A percentile compares a stretch with the other conserved stretches of the same genome.
Evolutionary conservation across 2,888 invertebrate species (phyloP).

Genomic region (Palloptera scutellata): DNA sequence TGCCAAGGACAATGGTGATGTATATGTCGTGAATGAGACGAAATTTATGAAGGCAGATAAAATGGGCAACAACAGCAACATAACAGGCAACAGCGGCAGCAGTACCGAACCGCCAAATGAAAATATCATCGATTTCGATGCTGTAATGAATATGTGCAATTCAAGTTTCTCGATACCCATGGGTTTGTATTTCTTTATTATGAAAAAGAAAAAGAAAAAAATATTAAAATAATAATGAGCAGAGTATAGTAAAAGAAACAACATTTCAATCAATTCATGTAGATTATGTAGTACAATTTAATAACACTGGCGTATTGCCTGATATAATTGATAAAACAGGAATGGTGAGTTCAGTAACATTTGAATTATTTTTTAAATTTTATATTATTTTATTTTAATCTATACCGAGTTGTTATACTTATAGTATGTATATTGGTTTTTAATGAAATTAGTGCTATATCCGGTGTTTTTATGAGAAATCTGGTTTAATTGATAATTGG

Average conservation of each 20-base stretch:
- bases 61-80: background rate
- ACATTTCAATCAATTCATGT: constrained; percentile 18
- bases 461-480: constrained; percentile 67
- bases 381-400: background rate
- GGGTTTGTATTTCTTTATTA: constrained; percentile 64
- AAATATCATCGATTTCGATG: constrained; percentile 57
- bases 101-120: background rate
- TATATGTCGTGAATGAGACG: constrained; percentile 42
- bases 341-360: constrained; percentile 63
- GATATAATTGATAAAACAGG: constrained; percentile 69
- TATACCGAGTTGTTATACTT: too few relatives aligned
- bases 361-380: background rate
- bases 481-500: constrained; percentile 65
- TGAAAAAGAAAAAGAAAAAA: background rate
- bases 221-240: background rate
- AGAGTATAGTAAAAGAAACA: too few relatives aligned
- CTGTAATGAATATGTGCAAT: constrained; percentile 66
- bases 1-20: constrained; percentile 55
- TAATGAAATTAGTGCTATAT: constrained; percentile 65
- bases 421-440: too few relatives aligned
- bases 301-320: constrained; percentile 67
- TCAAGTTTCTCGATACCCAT: constrained; percentile 67
- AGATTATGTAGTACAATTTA: constrained; percentile 67
- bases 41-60: constrained; percentile 44
- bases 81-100: background rate